A percentile compares a stretch with the other conserved stretches of the same genome.
phyloP scores from a whole-genome alignment of 2,797 vertebrate genomes.

The Ctenopoma multispine region DNA sequence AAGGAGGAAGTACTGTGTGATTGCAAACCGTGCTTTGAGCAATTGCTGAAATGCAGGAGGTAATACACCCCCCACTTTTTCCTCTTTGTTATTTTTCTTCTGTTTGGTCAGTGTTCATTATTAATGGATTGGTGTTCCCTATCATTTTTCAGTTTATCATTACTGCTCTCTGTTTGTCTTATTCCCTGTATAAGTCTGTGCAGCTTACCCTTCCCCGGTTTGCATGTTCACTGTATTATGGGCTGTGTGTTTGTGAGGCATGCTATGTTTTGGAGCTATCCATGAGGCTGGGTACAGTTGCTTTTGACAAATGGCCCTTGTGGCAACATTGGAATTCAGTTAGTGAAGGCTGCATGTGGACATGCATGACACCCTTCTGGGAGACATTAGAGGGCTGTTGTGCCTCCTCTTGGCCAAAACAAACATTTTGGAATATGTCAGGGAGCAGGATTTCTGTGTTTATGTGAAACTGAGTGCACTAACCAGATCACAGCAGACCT shows the following conservation, averaged over 20 bases:
- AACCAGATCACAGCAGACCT: conserved; percentile 62
- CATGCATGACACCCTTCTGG: conserved; percentile 59
- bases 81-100: conserved; percentile 32
- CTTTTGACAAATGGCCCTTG: conserved; percentile 68
- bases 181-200: background rate
- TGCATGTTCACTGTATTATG: conserved; percentile 54
- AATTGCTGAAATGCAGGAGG: conserved; percentile 50
- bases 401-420: conserved; percentile 57
- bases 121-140: conserved; percentile 41
- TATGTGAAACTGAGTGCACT: conserved; percentile 71
- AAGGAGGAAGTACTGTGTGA: conserved; percentile 45
- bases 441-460: conserved; percentile 66
- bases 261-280: conserved; percentile 65
- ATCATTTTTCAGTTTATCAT: conserved; percentile 35
- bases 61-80: conserved; percentile 16
- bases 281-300: conserved; percentile 69
- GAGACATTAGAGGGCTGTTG: conserved; percentile 57
- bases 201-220: conserved; percentile 10
- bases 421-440: conserved; percentile 73
- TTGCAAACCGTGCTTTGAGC: conserved; percentile 54
- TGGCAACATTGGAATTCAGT: conserved; percentile 70
- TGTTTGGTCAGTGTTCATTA: conserved; percentile 65
- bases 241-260: conserved; percentile 35
- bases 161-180: conserved; percentile 18
- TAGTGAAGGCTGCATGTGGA: conserved; percentile 57